These are phyloP conservation scores for Malurus melanocephalus DNA, from an alignment of 2,113 vertebrate genomes.

Conservation along the genomic window DNA sequence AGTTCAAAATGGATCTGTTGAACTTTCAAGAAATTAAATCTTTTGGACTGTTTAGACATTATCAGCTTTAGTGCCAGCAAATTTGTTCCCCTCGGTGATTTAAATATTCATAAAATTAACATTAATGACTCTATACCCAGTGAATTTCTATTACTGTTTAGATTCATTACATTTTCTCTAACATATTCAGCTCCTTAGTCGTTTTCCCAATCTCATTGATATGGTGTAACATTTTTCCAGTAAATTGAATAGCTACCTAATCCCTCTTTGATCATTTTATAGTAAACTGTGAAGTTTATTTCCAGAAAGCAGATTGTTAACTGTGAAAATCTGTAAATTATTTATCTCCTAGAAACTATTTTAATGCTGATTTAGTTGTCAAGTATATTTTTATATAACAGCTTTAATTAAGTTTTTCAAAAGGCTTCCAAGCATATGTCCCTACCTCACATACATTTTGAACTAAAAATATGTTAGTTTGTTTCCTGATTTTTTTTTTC, in stretches of 20 bases:
- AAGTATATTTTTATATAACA: slow-evolving; percentile 28
- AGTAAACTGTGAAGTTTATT: slow-evolving; percentile 67
- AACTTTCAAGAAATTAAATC: slow-evolving; percentile 17
- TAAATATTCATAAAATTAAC: slow-evolving; percentile 57
- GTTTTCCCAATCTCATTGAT: slow-evolving; percentile 47
- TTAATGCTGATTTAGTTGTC: slow-evolving; percentile 58
- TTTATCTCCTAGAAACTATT: slow-evolving; percentile 60
- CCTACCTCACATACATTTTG: not conserved
- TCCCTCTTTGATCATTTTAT: slow-evolving; percentile 67
- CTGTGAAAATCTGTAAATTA: slow-evolving; percentile 60
- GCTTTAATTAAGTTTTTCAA: slow-evolving; percentile 40
- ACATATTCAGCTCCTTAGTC: slow-evolving; percentile 19
- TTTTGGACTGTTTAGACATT: slow-evolving; percentile 37
- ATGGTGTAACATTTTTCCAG: slow-evolving; percentile 45
- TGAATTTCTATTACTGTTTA: slow-evolving; percentile 55
- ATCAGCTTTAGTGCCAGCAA: slow-evolving; percentile 39
- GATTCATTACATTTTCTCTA: slow-evolving; percentile 32
- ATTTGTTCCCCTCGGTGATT: slow-evolving; percentile 54
- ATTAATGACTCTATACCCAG: slow-evolving; percentile 35
- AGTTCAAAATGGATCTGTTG: not conserved
- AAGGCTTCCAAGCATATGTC: not conserved
- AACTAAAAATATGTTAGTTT: not conserved
- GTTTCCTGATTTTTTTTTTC: not conserved
- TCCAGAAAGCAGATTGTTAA: slow-evolving; percentile 60
- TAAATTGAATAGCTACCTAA: slow-evolving; percentile 67